These are phyloP conservation scores for Brenthis ino DNA, from an alignment of 2,888 invertebrate species.

Conservation along the genomic window DNA sequence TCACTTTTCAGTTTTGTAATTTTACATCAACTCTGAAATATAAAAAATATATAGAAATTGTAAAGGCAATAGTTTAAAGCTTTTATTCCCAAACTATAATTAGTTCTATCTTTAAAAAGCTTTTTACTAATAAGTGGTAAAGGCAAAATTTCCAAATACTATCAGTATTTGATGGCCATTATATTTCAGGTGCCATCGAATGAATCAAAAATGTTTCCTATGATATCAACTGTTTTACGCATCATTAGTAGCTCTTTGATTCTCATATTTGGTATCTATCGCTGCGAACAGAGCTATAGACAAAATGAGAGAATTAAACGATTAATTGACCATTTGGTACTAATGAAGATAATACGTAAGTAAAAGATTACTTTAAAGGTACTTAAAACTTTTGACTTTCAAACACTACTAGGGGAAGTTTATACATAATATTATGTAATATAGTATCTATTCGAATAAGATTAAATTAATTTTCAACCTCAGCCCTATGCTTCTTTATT, in stretches of 20 bases:
- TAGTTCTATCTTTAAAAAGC: too few species aligned
- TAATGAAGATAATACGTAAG: constrained; percentile 35
- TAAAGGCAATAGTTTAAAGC: neutral
- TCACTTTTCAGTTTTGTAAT: too few species aligned
- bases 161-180: too few species aligned
- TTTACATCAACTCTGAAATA: too few species aligned
- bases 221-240: constrained; percentile 25
- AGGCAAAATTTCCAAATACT: too few species aligned
- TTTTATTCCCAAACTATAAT: neutral
- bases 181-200: constrained; percentile 5
- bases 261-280: constrained; percentile 21
- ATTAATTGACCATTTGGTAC: constrained; percentile 32
- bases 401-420: too few species aligned
- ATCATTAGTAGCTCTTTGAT: constrained; percentile 9
- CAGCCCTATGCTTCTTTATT: neutral
- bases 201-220: constrained; percentile 7
- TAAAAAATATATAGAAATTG: too few species aligned
- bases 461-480: too few species aligned
- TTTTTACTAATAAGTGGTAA: too few species aligned
- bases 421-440: too few species aligned
- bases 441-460: too few species aligned
- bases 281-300: constrained; percentile 36
- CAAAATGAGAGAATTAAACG: constrained; percentile 33
- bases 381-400: too few species aligned
- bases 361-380: neutral